Base-by-base conservation (phyloP, 2,888 invertebrate genomes). In the Leucoma salicis region DNA sequence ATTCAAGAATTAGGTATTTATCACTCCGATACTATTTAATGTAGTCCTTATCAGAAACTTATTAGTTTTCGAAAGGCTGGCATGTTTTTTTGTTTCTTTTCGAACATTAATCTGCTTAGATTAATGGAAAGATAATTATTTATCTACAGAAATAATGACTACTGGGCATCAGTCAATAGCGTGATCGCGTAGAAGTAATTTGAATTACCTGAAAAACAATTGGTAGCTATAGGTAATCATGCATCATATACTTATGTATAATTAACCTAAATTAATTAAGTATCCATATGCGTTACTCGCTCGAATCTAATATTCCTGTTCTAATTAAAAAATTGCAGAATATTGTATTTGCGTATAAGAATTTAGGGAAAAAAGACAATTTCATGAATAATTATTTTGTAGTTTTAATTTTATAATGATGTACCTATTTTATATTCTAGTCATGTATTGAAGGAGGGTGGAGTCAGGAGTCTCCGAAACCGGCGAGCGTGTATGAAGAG, bases 41-140 rank as follows among this genome's bases (percentile, higher is more conserved):
- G 8, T 8, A 21, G 6, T 1, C 6, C 21, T 21, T 21, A 2
- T 21, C 6, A 1, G 21, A 21, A 21, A 32, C 16, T n/a, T 31
- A 16, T n/a, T 39, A 11, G n/a, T 43, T 48, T 21, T 44, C 28
- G n/a, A 29, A 46, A 50, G 49, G 25, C 29, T 25, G 39, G 44
- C 18, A 33, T 34, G 40, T 42, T 40, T 15, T 31, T 33, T 21
- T 21, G 34, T 32, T 15, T 42, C 38, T 21, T 44, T 51, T 41
- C 12, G 25, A n/a, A 39, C 11, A 40, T 31, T 59, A 52, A 58
- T 61, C 58, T 49, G 29, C 11, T 36, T 21, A 56, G 57, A 61
- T 58, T 46, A 52, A 57, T 50, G 46, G 35, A 42, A 36, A 34
- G 58, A 58, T 60, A 58, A 46, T 53, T 32, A 43, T 49, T 55